Percentiles rank a stretch among this genome's conserved stretches.
These are phyloP conservation scores for rat (Rattus norvegicus) DNA, from an alignment of 2,113 vertebrate species.

Conservation along the genomic window DNA sequence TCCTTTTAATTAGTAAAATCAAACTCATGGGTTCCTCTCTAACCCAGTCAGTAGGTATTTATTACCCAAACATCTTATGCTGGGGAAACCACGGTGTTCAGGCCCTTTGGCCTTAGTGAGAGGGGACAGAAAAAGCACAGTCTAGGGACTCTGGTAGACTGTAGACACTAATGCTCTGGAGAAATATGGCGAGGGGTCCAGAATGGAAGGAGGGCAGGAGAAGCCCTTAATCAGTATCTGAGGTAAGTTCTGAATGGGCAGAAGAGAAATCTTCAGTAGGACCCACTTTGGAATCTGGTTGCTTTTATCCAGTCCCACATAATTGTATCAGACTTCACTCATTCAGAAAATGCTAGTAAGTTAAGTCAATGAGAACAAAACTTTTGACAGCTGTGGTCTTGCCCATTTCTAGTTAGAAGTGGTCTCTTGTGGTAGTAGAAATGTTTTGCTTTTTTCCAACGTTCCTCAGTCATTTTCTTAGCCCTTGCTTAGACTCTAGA, in stretches of 20 bases:
- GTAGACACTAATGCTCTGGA: no score
- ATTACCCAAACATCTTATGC: neutral
- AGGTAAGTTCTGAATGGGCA: neutral
- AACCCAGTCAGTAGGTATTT: neutral
- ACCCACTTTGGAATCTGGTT: neutral
- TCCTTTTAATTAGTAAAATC: neutral
- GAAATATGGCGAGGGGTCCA: neutral
- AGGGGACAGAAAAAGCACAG: neutral
- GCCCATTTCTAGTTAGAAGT: neutral
- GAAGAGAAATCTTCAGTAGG: neutral
- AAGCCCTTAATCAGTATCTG: neutral
- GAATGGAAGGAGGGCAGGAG: neutral
- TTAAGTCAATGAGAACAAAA: constrained; percentile 14
- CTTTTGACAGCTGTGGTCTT: neutral
- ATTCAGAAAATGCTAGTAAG: constrained; percentile 24
- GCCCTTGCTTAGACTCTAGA: neutral
- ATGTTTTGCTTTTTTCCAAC: neutral
- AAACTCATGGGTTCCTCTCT: neutral
- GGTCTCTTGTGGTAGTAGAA: neutral
- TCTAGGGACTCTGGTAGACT: neutral
- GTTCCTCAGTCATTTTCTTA: constrained; percentile 39
- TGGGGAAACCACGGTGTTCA: neutral
- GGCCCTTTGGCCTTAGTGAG: neutral
- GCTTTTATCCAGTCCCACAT: neutral
- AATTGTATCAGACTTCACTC: constrained; percentile 8